phyloP scores from a whole-genome alignment of 2,888 invertebrate genomes.

The Nowickia ferox region DNA sequence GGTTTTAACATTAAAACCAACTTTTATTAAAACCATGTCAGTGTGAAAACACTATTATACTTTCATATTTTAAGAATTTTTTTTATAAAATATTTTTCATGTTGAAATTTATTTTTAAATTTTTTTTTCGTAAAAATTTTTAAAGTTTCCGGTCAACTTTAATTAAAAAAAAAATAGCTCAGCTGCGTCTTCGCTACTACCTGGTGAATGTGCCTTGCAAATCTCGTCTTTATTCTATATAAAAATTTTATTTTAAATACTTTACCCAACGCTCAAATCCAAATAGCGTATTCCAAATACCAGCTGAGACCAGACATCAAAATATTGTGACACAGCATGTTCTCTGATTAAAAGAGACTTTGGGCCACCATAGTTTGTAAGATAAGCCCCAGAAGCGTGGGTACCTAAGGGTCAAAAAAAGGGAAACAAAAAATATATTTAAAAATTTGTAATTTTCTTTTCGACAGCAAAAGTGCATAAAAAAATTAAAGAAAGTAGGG shows the following conservation, averaged over 20 bases:
- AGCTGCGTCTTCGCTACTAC: too few relatives aligned
- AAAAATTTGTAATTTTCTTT: neutral
- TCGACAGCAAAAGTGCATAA: neutral
- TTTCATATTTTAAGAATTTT: too few relatives aligned
- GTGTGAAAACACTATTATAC: too few relatives aligned
- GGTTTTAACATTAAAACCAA: too few relatives aligned
- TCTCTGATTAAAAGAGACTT: slow-evolving; percentile 79
- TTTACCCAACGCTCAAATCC: slow-evolving; percentile 91
- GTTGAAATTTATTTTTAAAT: too few relatives aligned
- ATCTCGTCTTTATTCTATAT: too few relatives aligned
- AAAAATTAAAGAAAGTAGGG: neutral
- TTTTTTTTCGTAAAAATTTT: too few relatives aligned
- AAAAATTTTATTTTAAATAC: neutral
- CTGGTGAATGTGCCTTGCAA: too few relatives aligned
- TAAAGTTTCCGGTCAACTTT: too few relatives aligned
- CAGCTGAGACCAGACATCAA: slow-evolving; percentile 92
- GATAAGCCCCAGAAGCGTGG: slow-evolving; percentile 86
- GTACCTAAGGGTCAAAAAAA: slow-evolving; percentile 83
- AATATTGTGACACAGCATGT: slow-evolving; percentile 87
- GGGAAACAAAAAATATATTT: neutral
- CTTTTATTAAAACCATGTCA: too few relatives aligned
- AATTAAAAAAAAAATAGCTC: too few relatives aligned
- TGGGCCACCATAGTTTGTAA: slow-evolving; percentile 76
- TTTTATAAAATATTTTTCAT: too few relatives aligned
- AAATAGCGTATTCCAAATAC: slow-evolving; percentile 92